Percentiles rank a stretch among this genome's conserved stretches.
phyloP scores from a whole-genome alignment of 2,113 vertebrate species.

The Rutilus rutilus region DNA sequence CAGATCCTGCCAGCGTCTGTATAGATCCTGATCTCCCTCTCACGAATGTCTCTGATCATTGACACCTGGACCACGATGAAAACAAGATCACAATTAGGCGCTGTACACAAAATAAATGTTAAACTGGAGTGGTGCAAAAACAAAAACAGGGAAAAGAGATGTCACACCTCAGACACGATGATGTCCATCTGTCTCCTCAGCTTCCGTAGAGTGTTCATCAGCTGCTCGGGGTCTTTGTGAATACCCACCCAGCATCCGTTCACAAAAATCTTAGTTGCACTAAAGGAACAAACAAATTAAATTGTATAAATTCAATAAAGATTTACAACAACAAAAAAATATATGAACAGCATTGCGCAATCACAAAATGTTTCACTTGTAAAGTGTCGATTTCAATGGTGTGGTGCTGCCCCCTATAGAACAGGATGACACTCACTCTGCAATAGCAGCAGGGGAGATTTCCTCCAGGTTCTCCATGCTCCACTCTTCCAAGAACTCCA shows the following conservation, averaged over 20 bases:
- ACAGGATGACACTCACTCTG: conserved; percentile 82
- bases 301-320: background rate
- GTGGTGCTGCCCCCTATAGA: conserved; percentile 32
- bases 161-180: conserved; percentile 93
- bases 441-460: conserved; percentile 97
- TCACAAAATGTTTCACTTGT: background rate
- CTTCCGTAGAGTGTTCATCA: conserved; percentile 97
- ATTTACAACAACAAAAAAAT: too few species aligned
- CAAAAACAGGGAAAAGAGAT: background rate
- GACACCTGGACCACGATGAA: conserved; percentile 81
- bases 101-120: background rate
- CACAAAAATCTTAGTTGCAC: conserved; percentile 98
- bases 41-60: conserved; percentile 96
- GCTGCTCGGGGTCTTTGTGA: conserved; percentile 97
- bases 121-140: background rate
- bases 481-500: conserved; percentile 99
- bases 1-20: conserved; percentile 97
- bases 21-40: conserved; percentile 96
- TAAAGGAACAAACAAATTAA: conserved; percentile 53
- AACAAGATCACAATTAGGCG: background rate
- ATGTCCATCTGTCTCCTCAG: conserved; percentile 98
- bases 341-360: background rate
- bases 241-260: conserved; percentile 99
- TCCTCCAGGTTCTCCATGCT: conserved; percentile 99
- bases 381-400: background rate